Conservation (phyloP, 2,888 invertebrate genomes). For the Achlya flavicornis region DNA sequence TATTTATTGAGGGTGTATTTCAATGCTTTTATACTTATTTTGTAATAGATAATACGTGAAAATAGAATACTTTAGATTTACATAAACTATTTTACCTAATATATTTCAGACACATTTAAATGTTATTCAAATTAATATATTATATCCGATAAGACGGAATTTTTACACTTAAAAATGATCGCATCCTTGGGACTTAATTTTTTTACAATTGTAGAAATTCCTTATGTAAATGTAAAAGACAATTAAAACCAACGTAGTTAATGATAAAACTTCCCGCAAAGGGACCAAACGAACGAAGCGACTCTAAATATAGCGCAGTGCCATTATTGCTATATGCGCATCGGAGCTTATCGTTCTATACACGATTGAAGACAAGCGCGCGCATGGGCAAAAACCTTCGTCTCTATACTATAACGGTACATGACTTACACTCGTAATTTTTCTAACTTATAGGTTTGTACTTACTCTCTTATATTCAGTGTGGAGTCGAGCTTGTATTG, state of each 20-base stretch:
- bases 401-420: constrained; percentile 62
- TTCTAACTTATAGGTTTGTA: constrained; percentile 46
- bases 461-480: constrained; percentile 25
- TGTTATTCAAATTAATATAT: too few species aligned
- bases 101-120: too few species aligned
- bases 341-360: constrained; percentile 74
- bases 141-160: background rate
- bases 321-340: constrained; percentile 66
- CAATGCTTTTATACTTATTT: too few species aligned
- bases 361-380: constrained; percentile 66
- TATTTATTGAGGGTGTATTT: too few species aligned
- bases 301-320: constrained; percentile 70
- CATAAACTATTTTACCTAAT: too few species aligned
- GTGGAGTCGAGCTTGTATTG: background rate
- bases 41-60: too few species aligned
- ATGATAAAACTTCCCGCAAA: constrained; percentile 44
- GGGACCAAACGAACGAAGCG: constrained; percentile 65
- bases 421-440: constrained; percentile 56
- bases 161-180: background rate
- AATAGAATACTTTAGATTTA: too few species aligned
- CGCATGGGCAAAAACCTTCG: constrained; percentile 66
- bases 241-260: constrained; percentile 44
- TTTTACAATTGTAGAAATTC: constrained; percentile 1
- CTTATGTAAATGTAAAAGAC: constrained; percentile 21
- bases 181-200: background rate